Base-by-base conservation (phyloP, 2,888 invertebrate species). In the Zelleria hepariella region DNA sequence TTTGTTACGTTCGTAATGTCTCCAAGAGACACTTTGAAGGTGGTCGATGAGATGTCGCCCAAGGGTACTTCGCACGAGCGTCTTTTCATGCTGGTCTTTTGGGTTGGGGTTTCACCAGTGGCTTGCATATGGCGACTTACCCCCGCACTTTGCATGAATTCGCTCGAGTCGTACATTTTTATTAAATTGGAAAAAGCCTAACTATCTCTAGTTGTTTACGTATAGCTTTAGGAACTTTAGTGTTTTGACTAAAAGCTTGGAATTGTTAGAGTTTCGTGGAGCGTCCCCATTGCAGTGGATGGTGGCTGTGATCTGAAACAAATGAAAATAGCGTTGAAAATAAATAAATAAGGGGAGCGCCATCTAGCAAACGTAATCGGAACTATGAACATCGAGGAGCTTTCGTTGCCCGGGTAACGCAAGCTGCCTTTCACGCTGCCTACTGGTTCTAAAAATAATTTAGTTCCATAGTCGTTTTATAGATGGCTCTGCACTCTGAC, bases 91-190 rank as follows among this genome's bases (percentile, higher is more conserved):
- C 84, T 85, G 0, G 86, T 83, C 67, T 87, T 87, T 61, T 86
- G 86, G 5, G 86, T 81, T 0, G 88, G 88, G 0, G 88, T 70
- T 62, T 88, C 88, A 2, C 87, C 88, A 2, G 88, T 86, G 1
- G 88, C 88, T 61, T 86, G 84, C 87, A 86, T 86, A 62, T 86
- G 86, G 7, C 87, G 82, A 65, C 87, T 87, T 0, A 88, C 87
- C 62, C 87, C 87, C 5, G 87, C 86, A 63, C 86, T 86, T 18
- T 86, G 86, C 62, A 87, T 65, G 64, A 87, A 88, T 69, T 88
- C 88, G 65, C 78, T 88, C 5, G 88, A 88, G 71, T 77, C 85
- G 65, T 87, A 88, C 77, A 88, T 86, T 78, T 71, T 79, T 71
- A 24, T 52, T n/a, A n/a, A n/a, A n/a, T n/a, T n/a, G n/a, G n/a